Evolutionary conservation across 2,797 vertebrate species (phyloP), one percentile per base, ranked within the genome.

Genomic region (Leuciscus waleckii): DNA sequence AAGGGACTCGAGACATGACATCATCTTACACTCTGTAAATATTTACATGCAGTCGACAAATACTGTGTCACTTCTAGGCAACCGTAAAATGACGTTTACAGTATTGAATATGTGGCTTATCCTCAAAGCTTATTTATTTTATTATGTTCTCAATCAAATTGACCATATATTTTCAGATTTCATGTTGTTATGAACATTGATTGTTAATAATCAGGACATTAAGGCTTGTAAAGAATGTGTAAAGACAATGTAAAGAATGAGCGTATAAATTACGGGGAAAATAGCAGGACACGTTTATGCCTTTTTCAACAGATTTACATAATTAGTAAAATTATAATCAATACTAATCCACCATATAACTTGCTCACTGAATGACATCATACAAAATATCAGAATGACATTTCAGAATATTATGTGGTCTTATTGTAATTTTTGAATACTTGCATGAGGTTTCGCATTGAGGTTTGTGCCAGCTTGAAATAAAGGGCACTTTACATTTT

Each of bases 1-100:
- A 69, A 37, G 67, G 83, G 58, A 87, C 86, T 83, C 11, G 70
- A 91, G 86, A 92, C 69, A 58, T 94, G 92, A 94, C 90, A 88
- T 94, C 90, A 93, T 90, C 85, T 75, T 76, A 82, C 87, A 85
- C 80, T 81, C 39, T 81, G 80, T 88, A 87, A 89, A 77, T 87
- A 88, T 88, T 91, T 90, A 88, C 86, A 82, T 82, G 68, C 84
- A 73, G 77, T 39, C 56, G 86, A 74, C 74, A 19, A n/a, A 43
- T 1, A 32, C 23, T 7, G 5, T 41, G 23, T 7, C 2, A 11
- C 23, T 76, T 41, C 8, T 6, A 7, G 68, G 39, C 46, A 21
- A 54, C 58, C 39, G 70, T 8, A 23, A 67, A 32, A 19, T 5
- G 1, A 39, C 21, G 51, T n/a, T 76, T 75, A 63, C 35, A 70